Base-by-base conservation (phyloP, 2,113 vertebrate genomes). In the Psophia crepitans region DNA sequence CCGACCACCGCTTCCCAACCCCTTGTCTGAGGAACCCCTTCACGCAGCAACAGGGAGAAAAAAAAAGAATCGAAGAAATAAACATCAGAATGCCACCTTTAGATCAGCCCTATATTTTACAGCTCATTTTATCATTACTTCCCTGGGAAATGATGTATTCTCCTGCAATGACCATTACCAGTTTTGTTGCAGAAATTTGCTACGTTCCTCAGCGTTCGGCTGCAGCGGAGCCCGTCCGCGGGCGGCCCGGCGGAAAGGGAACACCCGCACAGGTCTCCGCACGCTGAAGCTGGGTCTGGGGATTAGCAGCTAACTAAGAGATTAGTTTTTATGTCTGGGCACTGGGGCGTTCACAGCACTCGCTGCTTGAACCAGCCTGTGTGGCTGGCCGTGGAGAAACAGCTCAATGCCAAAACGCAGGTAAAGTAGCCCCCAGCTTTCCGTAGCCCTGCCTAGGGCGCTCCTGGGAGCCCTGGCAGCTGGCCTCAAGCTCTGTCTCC, bases 1-100 rank as follows among this genome's bases (percentile, higher is more conserved):
- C 30, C 10, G 0, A 13, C 33, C 73, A 14, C 11, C 8, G 2
- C 21, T 68, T 73, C 28, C 21, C 56, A n/a, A n/a, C 9, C 5
- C 14, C 0, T 24, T 27, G 14, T 27, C n/a, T 54, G 32, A 77
- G 61, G 60, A 61, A 66, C 6, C 12, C 21, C 73, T 73, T 69
- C 33, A 49, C 0, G 0, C 57, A 69, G 57, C 53, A 60, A n/a
- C 22, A 23, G 8, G 30, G 33, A 37, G 15, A 0, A 14, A 24
- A 30, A 23, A 44, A 18, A 19, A 11, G 13, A 3, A 14, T 1
- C 11, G 3, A 86, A 57, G 18, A 70, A 79, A 44, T 28, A 85
- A 64, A 53, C 16, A 83, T 35, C 28, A 83, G 66, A 78, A 74
- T 4, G 28, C 15, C 0, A 6, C 44, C 84, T 80, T 81, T 18